Evolutionary conservation across 2,888 invertebrate species (phyloP), one percentile per base, ranked within the genome.

Genomic region (Eudemis profundana): DNA sequence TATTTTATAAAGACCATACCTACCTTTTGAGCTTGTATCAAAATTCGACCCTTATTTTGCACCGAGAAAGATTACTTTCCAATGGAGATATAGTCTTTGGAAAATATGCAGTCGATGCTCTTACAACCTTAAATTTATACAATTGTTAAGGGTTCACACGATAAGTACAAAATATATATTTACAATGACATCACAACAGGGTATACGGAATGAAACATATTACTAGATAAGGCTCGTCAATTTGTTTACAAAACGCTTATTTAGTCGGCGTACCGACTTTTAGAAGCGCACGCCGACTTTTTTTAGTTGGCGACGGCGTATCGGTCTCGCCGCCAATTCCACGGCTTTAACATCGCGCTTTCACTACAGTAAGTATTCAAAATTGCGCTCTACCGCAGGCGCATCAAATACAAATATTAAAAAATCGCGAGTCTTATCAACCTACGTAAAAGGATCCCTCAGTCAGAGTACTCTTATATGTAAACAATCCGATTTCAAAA

Each of bases 121-220:
- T 61, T 61, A 53, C 36, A 53, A 53, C 53, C 53, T 61, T 53
- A 44, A 53, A 42, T 46, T 36, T 29, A 49, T 14, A 60, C 40
- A 23, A 17, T 40, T 38, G 17, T 57, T 60, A 36, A 54, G 62
- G 68, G 68, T 67, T 78, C 82, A 84, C 84, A 87, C 85, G 78
- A 82, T 85, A 86, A 88, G 89, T 87, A 88, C 87, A 86, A 84
- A 85, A 86, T 82, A 83, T 75, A 76, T 86, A 87, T 87, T 86
- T 86, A 87, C 86, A 86, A 77, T 74, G 79, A 78, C 76, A 82
- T 84, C 81, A 86, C 81, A 84, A 79, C 72, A 82, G 72, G 67
- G 67, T 78, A 82, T 79, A 79, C 70, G 84, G 87, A 86, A 88
- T 86, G 84, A 79, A 84, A 79, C 69, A 66, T 74, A 74, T 77